Percentiles rank a stretch among this genome's conserved stretches.
phyloP scores from a whole-genome alignment of 2,797 vertebrate species.

The Telmatherina bonti region DNA sequence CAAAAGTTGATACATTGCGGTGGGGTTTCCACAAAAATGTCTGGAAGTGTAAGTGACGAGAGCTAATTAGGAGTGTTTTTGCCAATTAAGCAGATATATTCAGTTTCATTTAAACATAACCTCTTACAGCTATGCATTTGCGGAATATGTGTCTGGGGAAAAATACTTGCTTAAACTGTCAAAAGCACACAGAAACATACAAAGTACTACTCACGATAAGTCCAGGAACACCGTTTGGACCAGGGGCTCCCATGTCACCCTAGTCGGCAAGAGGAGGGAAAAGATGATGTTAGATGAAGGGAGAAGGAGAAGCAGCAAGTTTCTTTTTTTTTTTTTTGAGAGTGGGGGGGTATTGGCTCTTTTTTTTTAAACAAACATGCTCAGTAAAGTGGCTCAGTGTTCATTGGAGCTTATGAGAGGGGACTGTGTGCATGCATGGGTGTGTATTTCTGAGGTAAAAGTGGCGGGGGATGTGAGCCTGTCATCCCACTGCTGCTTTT shows the following conservation, averaged over 20 bases:
- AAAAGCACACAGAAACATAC: constrained; percentile 20
- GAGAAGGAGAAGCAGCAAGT: constrained; percentile 66
- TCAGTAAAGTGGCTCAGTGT: constrained; percentile 80
- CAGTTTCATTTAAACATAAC: constrained; percentile 41
- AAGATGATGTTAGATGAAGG: constrained; percentile 63
- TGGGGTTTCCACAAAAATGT: constrained; percentile 25
- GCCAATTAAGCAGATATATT: constrained; percentile 30
- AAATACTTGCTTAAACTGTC: constrained; percentile 9
- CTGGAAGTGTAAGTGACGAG: constrained; percentile 22
- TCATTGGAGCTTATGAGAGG: constrained; percentile 72
- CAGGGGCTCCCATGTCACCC: constrained; percentile 93
- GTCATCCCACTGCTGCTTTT: constrained; percentile 53
- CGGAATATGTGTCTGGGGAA: constrained; percentile 16
- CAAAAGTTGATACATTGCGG: neutral
- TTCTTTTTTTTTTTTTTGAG: constrained; percentile 36
- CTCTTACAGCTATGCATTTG: constrained; percentile 21
- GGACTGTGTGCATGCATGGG: constrained; percentile 56
- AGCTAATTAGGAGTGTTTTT: constrained; percentile 35
- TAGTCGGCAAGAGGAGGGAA: constrained; percentile 77
- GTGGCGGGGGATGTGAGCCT: constrained; percentile 56
- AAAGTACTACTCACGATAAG: constrained; percentile 91
- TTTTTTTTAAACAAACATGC: constrained; percentile 82
- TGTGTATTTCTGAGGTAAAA: constrained; percentile 48
- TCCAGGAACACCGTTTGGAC: constrained; percentile 94
- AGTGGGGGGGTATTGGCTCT: constrained; percentile 65